Evolutionary conservation across 2,888 invertebrate genomes (phyloP).

Genomic region (Drosophila infuscata): DNA sequence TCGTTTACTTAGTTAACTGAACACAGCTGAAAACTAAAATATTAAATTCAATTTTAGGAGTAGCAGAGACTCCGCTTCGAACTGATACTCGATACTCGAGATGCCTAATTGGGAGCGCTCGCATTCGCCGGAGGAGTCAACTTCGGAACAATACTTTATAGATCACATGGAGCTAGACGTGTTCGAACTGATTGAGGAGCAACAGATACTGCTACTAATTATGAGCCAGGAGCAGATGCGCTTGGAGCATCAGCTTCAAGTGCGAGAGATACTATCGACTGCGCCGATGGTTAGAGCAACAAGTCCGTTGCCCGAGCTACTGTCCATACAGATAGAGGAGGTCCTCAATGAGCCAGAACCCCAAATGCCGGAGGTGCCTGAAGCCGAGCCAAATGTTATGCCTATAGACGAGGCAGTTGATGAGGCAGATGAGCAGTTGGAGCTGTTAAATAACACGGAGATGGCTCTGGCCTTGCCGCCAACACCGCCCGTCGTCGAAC

Average conservation of each 20-base stretch:
- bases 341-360: neutral
- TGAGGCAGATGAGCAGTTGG: neutral
- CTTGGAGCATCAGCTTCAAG: conserved; percentile 11
- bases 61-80: neutral
- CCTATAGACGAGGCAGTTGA: neutral
- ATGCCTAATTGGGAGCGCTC: conserved; percentile 34
- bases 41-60: conserved; percentile 18
- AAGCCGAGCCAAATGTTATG: no score
- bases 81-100: neutral
- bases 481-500: neutral
- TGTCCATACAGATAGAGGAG: neutral
- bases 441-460: neutral
- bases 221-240: conserved; percentile 26
- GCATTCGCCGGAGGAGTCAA: neutral
- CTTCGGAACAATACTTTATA: neutral
- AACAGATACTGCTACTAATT: conserved; percentile 24
- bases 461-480: neutral
- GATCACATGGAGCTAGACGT: conserved; percentile 31
- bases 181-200: conserved; percentile 46
- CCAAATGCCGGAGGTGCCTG: neutral
- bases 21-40: neutral
- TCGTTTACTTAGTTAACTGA: neutral
- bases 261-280: neutral
- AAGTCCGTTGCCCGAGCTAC: neutral
- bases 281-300: neutral